Conservation (phyloP, 2,113 vertebrate genomes). For the Brevimyrus niger region DNA sequence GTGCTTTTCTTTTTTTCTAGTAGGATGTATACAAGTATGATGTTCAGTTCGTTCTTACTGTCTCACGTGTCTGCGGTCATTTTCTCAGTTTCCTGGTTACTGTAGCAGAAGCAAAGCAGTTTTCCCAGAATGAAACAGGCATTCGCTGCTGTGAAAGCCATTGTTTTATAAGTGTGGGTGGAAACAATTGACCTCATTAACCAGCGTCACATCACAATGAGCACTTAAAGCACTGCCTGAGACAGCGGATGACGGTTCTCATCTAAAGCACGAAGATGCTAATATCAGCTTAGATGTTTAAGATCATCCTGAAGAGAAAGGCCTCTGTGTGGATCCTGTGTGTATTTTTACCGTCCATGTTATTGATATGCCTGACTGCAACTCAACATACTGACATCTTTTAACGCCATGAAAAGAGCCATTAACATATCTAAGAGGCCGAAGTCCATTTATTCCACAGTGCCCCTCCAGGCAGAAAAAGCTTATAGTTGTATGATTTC, state of each 20-base stretch:
- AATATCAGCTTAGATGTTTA: conserved; percentile 1
- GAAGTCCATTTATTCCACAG: not conserved
- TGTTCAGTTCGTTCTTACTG: not conserved
- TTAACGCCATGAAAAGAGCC: conserved; percentile 4
- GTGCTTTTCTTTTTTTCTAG: not conserved
- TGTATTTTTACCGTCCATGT: not conserved
- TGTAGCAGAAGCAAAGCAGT: not conserved
- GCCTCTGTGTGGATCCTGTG: conserved; percentile 3
- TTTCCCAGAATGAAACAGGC: not conserved
- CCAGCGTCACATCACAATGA: too few species aligned
- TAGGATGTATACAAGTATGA: not conserved
- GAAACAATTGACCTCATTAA: not conserved
- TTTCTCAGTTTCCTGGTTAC: not conserved
- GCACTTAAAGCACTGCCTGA: not conserved
- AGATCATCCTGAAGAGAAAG: not conserved
- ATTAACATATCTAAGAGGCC: conserved; percentile 14
- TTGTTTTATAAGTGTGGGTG: not conserved
- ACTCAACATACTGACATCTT: conserved; percentile 6
- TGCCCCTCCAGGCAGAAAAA: not conserved
- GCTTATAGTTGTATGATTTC: not conserved
- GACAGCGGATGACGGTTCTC: not conserved
- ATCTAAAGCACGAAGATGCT: not conserved
- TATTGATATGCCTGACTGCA: conserved; percentile 17
- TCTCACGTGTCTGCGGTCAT: not conserved
- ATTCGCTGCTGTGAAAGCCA: not conserved